These are phyloP conservation scores for Bothrops jararaca DNA, from an alignment of 2,113 vertebrate genomes.

Conservation along the genomic window DNA sequence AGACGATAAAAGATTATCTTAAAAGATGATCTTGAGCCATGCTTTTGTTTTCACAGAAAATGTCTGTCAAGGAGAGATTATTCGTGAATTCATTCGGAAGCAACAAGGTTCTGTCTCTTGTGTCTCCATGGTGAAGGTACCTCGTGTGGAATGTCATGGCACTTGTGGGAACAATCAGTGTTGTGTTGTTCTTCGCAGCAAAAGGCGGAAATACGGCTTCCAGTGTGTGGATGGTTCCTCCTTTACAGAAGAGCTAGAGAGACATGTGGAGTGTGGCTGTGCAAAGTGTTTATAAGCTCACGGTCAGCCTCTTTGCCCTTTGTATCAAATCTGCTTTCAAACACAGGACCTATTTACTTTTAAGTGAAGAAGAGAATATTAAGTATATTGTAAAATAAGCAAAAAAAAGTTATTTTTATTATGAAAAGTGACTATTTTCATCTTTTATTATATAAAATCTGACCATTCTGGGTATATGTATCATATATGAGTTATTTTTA, in stretches of 20 bases:
- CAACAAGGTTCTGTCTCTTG: constrained; percentile 83
- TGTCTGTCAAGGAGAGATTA: constrained; percentile 82
- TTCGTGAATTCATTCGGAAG: constrained; percentile 86
- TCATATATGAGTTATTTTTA: constrained; percentile 93
- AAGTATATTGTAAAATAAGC: constrained; percentile 99
- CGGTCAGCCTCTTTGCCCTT: constrained; percentile 36
- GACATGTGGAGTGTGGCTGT: constrained; percentile 89
- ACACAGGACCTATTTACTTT: constrained; percentile 68
- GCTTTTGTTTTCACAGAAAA: constrained; percentile 69
- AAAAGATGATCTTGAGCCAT: neutral
- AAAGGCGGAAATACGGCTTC: constrained; percentile 88
- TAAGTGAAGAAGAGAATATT: constrained; percentile 79
- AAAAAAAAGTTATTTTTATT: constrained; percentile 99
- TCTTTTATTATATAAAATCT: constrained; percentile 88
- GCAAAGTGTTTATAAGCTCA: constrained; percentile 76
- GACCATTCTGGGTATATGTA: constrained; percentile 83
- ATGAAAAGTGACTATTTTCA: constrained; percentile 94
- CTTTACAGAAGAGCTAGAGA: constrained; percentile 91
- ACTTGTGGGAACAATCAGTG: constrained; percentile 80
- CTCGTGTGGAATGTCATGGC: constrained; percentile 81
- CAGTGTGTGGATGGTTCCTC: constrained; percentile 88
- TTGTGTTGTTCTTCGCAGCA: constrained; percentile 86
- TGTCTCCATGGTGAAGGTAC: constrained; percentile 80
- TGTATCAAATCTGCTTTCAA: constrained; percentile 60
- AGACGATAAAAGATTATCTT: neutral